Base-by-base conservation (phyloP, 2,888 invertebrate species). In the Serrognathus titanus region DNA sequence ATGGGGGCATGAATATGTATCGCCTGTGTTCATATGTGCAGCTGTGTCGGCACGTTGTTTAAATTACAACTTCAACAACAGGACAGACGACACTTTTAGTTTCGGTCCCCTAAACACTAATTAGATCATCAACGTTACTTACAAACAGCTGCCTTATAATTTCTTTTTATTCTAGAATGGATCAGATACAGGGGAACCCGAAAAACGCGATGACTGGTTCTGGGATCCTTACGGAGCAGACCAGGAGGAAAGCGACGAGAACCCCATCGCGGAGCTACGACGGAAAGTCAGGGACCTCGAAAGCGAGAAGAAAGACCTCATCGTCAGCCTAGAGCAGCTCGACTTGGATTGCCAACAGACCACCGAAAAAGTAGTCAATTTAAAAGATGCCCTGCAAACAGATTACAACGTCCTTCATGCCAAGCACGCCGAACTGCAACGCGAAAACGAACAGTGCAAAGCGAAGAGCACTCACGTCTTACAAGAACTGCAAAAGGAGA, bases 191-290 rank as follows among this genome's bases (percentile, higher is more conserved):
- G 80, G 79, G 79, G 79, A 65, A 69, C 78, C 51, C 52, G 59
- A 80, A 64, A 80, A 80, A 57, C 80, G 80, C 46, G 73, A 79
- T 48, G 79, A 75, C 61, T 83, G 82, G 82, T 80, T 81, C 66
- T 83, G 82, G 82, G 81, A 82, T 60, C 79, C 81, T 6, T 76
- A 80, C 10, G 63, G 62, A 51, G 48, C 53, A 8, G 52, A 51
- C n/a, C 57, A 51, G 38, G 16, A 13, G 40, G 20, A 24, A 13
- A 51, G n/a, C 20, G 31, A 31, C 16, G 54, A 54, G 49, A 55
- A 41, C 13, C n/a, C 40, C 20, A 16, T 13, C 31, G 48, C n/a
- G 37, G n/a, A 53, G 48, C 55, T 12, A 1, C 51, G 48, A 13
- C 48, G 48, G 10, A 31, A 37, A 53, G 67, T 74, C 11, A 51